Evolutionary conservation across 2,113 vertebrate species (phyloP).

Genomic region (Cricetomys ansorgei): DNA sequence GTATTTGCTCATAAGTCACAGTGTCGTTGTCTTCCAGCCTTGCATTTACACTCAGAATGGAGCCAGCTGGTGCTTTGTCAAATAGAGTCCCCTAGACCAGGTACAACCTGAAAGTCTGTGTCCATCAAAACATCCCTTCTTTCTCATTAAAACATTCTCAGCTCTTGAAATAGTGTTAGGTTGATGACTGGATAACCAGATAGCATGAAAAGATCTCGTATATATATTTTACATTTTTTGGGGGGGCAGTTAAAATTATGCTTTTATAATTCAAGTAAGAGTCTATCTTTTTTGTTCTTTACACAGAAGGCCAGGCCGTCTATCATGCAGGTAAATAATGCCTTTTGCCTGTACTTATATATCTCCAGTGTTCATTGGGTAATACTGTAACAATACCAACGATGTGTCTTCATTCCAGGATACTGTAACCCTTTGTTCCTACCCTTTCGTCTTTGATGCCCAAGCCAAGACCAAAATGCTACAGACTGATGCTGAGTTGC

Average conservation of each 20-base stretch:
- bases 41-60: background rate
- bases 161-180: background rate
- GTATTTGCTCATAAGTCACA: background rate
- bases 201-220: background rate
- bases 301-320: slow-evolving; percentile 93
- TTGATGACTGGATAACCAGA: background rate
- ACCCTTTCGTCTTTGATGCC: slow-evolving; percentile 97
- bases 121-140: background rate
- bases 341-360: slow-evolving; percentile 13
- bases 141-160: background rate
- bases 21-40: background rate
- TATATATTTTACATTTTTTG: slow-evolving; percentile 44
- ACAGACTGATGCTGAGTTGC: slow-evolving; percentile 97
- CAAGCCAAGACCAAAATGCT: slow-evolving; percentile 99
- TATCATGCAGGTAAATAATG: slow-evolving; percentile 91
- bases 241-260: background rate
- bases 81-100: background rate
- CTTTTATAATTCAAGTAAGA: slow-evolving; percentile 59
- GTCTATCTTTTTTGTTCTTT: slow-evolving; percentile 75
- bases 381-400: slow-evolving; percentile 29
- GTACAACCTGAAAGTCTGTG: background rate
- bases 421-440: slow-evolving; percentile 96
- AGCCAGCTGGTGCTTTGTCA: background rate
- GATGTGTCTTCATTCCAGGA: slow-evolving; percentile 86
- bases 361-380: background rate